phyloP scores from a whole-genome alignment of 2,888 invertebrate species.

The Volucella bombylans region DNA sequence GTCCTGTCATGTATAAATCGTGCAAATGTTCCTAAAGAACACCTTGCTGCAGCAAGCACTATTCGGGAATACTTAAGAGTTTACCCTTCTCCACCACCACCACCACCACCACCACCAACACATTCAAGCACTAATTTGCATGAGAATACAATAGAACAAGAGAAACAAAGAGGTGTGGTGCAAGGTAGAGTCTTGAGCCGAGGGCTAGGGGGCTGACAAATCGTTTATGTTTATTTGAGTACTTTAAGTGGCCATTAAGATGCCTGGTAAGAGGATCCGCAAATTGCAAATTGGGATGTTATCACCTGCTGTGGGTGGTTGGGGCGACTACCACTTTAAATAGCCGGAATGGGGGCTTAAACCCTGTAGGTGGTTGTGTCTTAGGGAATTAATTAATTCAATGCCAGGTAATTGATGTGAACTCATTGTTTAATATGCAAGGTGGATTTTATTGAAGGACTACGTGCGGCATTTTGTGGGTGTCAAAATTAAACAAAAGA shows the following conservation, averaged over 20 bases:
- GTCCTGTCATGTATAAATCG: slow-evolving; percentile 40
- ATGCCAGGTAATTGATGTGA: slow-evolving; percentile 59
- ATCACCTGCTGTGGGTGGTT: slow-evolving; percentile 47
- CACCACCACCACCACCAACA: not conserved
- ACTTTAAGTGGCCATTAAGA: slow-evolving; percentile 68
- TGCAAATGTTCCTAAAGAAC: slow-evolving; percentile 10
- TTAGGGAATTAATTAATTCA: slow-evolving; percentile 60
- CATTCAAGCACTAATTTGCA: slow-evolving; percentile 64
- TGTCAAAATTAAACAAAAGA: too few relatives aligned
- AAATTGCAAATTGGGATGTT: slow-evolving; percentile 66
- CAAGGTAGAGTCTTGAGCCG: not conserved
- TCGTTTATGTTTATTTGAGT: slow-evolving; percentile 72
- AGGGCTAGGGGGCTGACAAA: slow-evolving; percentile 56
- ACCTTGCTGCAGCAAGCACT: slow-evolving; percentile 21
- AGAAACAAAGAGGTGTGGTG: too few relatives aligned
- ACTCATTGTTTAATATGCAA: slow-evolving; percentile 47
- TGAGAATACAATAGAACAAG: slow-evolving; percentile 43
- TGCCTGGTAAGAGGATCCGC: slow-evolving; percentile 43
- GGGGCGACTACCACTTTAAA: not conserved
- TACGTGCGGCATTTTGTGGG: slow-evolving; percentile 25
- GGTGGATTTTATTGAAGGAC: slow-evolving; percentile 42
- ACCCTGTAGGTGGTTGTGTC: slow-evolving; percentile 1
- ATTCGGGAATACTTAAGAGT: slow-evolving; percentile 18
- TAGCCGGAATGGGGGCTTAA: not conserved
- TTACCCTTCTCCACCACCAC: not conserved